Percentiles rank a stretch among this genome's conserved stretches.
phyloP scores from a whole-genome alignment of 37 sponge, comb jelly and placozoan species.

The Tethya wilhelma region DNA sequence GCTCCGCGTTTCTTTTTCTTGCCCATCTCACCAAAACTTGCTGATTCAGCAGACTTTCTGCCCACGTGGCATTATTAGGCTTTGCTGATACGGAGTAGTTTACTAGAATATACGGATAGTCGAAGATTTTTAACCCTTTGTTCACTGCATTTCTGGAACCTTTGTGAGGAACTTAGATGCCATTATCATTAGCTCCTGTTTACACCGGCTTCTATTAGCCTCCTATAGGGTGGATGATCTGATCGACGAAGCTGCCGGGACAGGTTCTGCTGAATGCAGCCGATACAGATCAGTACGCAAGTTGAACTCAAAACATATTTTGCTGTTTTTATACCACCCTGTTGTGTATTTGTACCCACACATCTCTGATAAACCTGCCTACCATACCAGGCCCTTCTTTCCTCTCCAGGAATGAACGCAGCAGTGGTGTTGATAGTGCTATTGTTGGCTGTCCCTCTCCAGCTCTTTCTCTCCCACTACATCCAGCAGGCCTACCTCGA shows the following conservation, averaged over 20 bases:
- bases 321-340: too few relatives aligned
- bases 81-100: too few relatives aligned
- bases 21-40: neutral
- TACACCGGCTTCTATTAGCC: too few relatives aligned
- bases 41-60: conserved; percentile 8
- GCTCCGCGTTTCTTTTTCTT: conserved; percentile 5
- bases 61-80: too few relatives aligned
- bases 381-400: neutral
- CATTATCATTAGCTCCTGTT: too few relatives aligned
- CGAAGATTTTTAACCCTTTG: too few relatives aligned
- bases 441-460: conserved; percentile 62
- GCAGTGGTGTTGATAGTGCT: conserved; percentile 52
- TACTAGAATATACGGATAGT: too few relatives aligned
- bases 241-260: neutral
- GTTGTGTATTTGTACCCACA: too few relatives aligned
- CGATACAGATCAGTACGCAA: conserved; percentile 5
- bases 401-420: conserved; percentile 46
- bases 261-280: neutral
- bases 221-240: neutral
- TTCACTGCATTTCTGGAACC: too few relatives aligned
- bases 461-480: conserved; percentile 57
- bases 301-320: neutral
- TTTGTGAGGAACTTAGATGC: too few relatives aligned
- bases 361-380: too few relatives aligned
- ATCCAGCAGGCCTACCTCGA: conserved; percentile 1